phyloP scores from a whole-genome alignment of 2,888 invertebrate species.

The Cyrtodaria siliqua region DNA sequence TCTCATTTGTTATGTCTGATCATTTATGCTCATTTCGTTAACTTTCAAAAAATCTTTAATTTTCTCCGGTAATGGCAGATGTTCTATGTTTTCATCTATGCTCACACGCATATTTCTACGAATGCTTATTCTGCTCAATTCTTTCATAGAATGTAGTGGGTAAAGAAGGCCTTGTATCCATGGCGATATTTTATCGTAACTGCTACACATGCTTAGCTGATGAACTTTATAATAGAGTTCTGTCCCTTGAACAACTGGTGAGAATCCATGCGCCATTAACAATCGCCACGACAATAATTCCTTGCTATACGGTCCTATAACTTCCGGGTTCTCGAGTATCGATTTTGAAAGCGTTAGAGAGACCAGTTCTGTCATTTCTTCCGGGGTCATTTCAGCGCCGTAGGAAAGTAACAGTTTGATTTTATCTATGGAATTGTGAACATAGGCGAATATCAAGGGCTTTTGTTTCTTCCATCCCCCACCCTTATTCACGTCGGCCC shows the following conservation, averaged over 20 bases:
- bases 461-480: constrained; percentile 81
- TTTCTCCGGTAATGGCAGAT: constrained; percentile 71
- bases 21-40: constrained; percentile 37
- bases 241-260: constrained; percentile 69
- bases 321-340: constrained; percentile 81
- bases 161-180: constrained; percentile 76
- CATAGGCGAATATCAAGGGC: constrained; percentile 81
- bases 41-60: constrained; percentile 54
- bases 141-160: constrained; percentile 75
- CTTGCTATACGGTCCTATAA: constrained; percentile 75
- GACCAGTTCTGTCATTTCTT: constrained; percentile 81
- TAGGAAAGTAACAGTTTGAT: constrained; percentile 78
- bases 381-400: constrained; percentile 78
- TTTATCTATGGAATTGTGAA: constrained; percentile 81
- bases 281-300: constrained; percentile 79
- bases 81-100: constrained; percentile 72
- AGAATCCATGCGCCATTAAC: constrained; percentile 77
- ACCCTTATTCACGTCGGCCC: constrained; percentile 80
- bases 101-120: constrained; percentile 65
- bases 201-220: constrained; percentile 80
- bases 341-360: constrained; percentile 80
- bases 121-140: constrained; percentile 74
- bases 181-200: constrained; percentile 77
- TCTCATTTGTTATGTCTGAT: constrained; percentile 11
- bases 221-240: constrained; percentile 71